Base-by-base conservation (phyloP, 2,113 vertebrate genomes). In the Corvus hawaiiensis region DNA sequence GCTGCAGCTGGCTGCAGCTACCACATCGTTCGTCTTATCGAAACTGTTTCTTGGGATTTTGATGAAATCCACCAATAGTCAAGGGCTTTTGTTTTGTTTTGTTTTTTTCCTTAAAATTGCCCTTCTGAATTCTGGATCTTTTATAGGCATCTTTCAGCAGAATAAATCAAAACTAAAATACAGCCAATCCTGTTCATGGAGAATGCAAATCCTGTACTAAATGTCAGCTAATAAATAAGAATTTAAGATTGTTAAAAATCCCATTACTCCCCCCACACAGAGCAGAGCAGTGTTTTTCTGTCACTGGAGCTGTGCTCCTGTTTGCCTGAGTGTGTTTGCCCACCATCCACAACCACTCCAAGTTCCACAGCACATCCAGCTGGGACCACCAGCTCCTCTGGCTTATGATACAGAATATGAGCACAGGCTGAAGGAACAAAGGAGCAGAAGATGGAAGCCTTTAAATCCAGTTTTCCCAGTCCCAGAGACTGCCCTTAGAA, bases 1-100 rank as follows among this genome's bases (percentile, higher is more conserved):
- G 61, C 33, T 68, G 21, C 39, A 18, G 55, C 37, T 28, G 43
- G 54, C 33, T 71, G 39, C 5, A 2, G 22, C 58, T 23, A 44
- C n/a, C 9, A 37, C 55, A 30, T n/a, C 0, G 0, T 27, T 64
- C 7, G 3, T 61, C n/a, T 56, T 3, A 0, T 62, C 32, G 66
- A 44, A 89, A 58, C 20, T 19, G 23, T 16, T 69, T 84, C n/a
- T 82, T 48, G 2, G 3, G n/a, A 66, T 91, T 71, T 78, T 81
- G 21, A 44, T 35, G 13, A 26, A 84, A 16, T 27, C 12, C 12
- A 66, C 19, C 0, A 1, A 22, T 3, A 67, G 48, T 17, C 35
- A 64, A 43, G 20, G 21, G 6, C 7, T 28, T 59, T 26, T 26
- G 4, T 14, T 22, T 27, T 59, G 14, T 49, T 2, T 26, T 22